Percentiles rank a stretch among this genome's conserved stretches.
phyloP scores from a whole-genome alignment of 1,140 invertebrate species.

The Drosophila pachea region DNA sequence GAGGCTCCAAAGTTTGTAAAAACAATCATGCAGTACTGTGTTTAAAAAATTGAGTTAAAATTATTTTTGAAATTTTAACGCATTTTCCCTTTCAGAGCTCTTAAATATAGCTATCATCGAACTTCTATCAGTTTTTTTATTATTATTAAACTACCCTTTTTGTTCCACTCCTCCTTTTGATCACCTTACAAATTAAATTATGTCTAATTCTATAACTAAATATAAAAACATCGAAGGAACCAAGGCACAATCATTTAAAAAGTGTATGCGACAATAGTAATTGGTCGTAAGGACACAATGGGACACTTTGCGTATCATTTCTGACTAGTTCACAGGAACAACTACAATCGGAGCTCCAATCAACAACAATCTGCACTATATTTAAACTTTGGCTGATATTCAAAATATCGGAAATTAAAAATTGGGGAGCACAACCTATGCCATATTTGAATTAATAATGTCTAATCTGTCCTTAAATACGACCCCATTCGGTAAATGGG shows the following conservation, averaged over 20 bases:
- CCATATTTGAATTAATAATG: background rate
- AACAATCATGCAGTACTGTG: constrained; percentile 59
- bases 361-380: constrained; percentile 33
- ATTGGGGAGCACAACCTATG: constrained; percentile 1
- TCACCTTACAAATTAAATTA: constrained; percentile 59
- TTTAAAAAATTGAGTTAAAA: constrained; percentile 57
- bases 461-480: background rate
- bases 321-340: constrained; percentile 21
- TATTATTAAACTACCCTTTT: constrained; percentile 33
- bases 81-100: constrained; percentile 41
- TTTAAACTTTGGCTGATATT: constrained; percentile 57
- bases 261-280: constrained; percentile 41
- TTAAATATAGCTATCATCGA: constrained; percentile 45
- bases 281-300: background rate
- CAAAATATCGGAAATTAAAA: constrained; percentile 62
- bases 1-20: constrained; percentile 34
- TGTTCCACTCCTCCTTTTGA: background rate
- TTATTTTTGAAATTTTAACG: constrained; percentile 62
- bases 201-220: constrained; percentile 57
- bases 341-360: constrained; percentile 40
- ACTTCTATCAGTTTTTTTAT: constrained; percentile 40
- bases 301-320: constrained; percentile 23
- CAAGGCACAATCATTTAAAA: constrained; percentile 74
- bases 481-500: background rate
- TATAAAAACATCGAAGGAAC: constrained; percentile 68